Percentiles rank a stretch among this genome's conserved stretches.
phyloP scores from a whole-genome alignment of 2,888 invertebrate genomes.

The Podotricha telesiphe region DNA sequence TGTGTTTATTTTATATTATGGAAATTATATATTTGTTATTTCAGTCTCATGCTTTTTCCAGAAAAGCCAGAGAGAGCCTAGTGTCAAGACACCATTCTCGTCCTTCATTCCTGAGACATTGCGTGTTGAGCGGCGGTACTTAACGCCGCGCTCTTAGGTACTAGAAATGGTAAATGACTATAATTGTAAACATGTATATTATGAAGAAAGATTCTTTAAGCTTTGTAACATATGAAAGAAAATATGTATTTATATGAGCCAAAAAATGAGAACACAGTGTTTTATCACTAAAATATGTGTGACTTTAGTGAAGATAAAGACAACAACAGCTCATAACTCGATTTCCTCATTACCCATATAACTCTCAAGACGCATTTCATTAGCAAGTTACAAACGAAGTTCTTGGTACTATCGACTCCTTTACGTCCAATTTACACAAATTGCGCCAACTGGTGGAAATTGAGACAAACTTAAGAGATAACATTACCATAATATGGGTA shows the following conservation, averaged over 20 bases:
- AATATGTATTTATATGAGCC: too few relatives aligned
- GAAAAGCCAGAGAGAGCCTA: too few relatives aligned
- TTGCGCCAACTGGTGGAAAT: slow-evolving; percentile 62
- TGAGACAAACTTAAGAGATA: slow-evolving; percentile 61
- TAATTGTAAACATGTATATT: too few relatives aligned
- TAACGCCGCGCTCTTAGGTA: too few relatives aligned
- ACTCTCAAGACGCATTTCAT: slow-evolving; percentile 35
- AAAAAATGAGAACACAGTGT: neutral
- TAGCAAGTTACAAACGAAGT: slow-evolving; percentile 35
- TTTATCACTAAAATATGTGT: neutral
- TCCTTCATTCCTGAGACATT: too few relatives aligned
- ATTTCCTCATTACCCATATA: slow-evolving; percentile 26
- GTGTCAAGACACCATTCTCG: too few relatives aligned
- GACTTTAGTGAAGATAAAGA: neutral
- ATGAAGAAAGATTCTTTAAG: too few relatives aligned
- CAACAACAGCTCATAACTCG: neutral
- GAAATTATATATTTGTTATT: too few relatives aligned
- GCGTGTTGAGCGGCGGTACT: too few relatives aligned
- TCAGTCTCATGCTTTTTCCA: too few relatives aligned
- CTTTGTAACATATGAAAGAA: too few relatives aligned
- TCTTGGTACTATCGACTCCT: slow-evolving; percentile 59
- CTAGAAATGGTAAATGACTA: too few relatives aligned
- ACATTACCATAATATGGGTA: slow-evolving; percentile 52
- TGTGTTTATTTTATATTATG: neutral
- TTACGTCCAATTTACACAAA: slow-evolving; percentile 68